Evolutionary conservation across 2,888 invertebrate species (phyloP).

Genomic region (Adelphocoris suturalis): DNA sequence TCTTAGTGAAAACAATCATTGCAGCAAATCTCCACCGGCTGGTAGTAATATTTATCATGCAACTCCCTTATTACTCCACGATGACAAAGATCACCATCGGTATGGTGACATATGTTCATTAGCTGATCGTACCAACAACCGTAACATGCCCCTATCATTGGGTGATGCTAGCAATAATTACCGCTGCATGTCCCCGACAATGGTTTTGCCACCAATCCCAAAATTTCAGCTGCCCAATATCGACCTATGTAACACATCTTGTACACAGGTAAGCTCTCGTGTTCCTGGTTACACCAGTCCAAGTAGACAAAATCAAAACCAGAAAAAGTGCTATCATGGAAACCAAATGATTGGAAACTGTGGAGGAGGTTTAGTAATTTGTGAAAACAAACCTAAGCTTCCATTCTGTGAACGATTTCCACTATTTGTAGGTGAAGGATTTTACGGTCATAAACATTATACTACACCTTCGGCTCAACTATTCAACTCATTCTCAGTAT

Average conservation of each 20-base stretch:
- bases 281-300: neutral
- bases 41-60: neutral
- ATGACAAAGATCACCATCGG: neutral
- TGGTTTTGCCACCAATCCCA: neutral
- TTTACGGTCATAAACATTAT: neutral
- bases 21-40: neutral
- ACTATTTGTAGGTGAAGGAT: neutral
- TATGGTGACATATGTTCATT: neutral
- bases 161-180: neutral
- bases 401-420: neutral
- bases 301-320: neutral
- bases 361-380: neutral
- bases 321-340: neutral
- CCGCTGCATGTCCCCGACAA: neutral
- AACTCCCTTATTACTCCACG: too few relatives aligned
- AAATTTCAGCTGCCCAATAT: neutral
- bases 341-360: neutral
- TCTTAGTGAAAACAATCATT: neutral
- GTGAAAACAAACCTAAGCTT: slow-evolving; percentile 4
- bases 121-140: neutral
- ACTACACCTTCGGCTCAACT: neutral
- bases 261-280: neutral
- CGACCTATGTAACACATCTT: neutral
- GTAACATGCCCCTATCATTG: neutral
- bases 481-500: neutral